These are phyloP conservation scores for Phania funesta DNA, from an alignment of 2,888 invertebrate genomes.

Conservation along the genomic window DNA sequence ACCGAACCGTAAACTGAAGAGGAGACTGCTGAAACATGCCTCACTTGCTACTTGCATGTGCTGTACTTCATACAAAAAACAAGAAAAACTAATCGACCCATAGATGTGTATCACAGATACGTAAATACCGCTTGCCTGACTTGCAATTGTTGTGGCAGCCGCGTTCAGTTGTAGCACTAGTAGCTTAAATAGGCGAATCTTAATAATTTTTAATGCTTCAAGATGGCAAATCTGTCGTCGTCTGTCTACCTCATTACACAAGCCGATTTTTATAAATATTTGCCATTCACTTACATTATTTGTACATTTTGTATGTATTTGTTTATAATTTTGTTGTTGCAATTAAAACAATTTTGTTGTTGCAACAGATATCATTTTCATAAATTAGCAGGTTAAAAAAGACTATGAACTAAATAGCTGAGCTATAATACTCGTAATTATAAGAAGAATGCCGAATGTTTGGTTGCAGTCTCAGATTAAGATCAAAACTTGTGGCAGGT, in stretches of 20 bases:
- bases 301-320: background rate
- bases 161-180: constrained; percentile 1
- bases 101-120: constrained; percentile 30
- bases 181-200: constrained; percentile 31
- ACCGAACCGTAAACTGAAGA: background rate
- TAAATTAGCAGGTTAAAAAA: constrained; percentile 13
- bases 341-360: background rate
- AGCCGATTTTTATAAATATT: constrained; percentile 5
- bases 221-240: constrained; percentile 36
- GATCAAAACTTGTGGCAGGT: no score
- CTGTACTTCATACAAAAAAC: constrained; percentile 1
- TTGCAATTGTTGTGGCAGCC: constrained; percentile 26
- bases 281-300: constrained; percentile 7
- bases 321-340: no score
- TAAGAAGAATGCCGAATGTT: no score
- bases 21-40: constrained; percentile 33
- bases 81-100: constrained; percentile 33
- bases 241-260: constrained; percentile 51
- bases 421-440: background rate
- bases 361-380: background rate
- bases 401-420: background rate
- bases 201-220: constrained; percentile 30
- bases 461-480: no score
- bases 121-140: constrained; percentile 39
- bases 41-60: constrained; percentile 4